Evolutionary conservation across 1,140 invertebrate species (phyloP).

Genomic region (Subanguina moxae): DNA sequence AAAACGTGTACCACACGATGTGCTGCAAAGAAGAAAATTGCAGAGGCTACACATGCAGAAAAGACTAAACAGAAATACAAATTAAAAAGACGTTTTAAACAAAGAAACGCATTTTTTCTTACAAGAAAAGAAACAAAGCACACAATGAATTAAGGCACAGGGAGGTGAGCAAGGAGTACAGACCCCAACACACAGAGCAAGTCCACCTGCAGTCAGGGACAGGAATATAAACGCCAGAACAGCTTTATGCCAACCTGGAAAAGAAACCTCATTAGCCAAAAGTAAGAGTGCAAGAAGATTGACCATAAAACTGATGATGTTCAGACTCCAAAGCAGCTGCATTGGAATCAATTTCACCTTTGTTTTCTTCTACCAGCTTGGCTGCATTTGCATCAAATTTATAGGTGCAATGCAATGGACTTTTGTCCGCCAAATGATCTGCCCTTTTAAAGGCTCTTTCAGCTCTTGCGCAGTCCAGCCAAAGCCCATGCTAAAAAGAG

Average conservation of each 20-base stretch:
- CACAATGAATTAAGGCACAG: constrained; percentile 49
- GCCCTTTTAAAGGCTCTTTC: constrained; percentile 29
- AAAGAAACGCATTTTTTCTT: too few species aligned
- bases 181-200: constrained; percentile 47
- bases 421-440: constrained; percentile 30
- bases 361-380: constrained; percentile 51
- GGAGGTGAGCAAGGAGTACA: constrained; percentile 52
- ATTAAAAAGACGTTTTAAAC: too few species aligned
- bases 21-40: constrained; percentile 48
- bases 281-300: constrained; percentile 21
- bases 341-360: constrained; percentile 50
- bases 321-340: constrained; percentile 56
- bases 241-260: constrained; percentile 57
- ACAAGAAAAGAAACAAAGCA: constrained; percentile 53
- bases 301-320: constrained; percentile 58
- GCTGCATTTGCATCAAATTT: constrained; percentile 53
- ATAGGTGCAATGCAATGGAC: constrained; percentile 56
- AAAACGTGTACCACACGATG: constrained; percentile 47
- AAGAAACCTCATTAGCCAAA: neutral
- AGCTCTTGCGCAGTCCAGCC: constrained; percentile 53
- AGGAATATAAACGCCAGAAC: constrained; percentile 50
- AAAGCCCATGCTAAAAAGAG: constrained; percentile 53
- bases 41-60: constrained; percentile 18
- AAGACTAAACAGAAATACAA: constrained; percentile 33
- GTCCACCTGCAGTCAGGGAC: constrained; percentile 35